phyloP scores from a whole-genome alignment of 37 sponge, comb jelly and placozoan species.

The Haliclona indistincta region DNA sequence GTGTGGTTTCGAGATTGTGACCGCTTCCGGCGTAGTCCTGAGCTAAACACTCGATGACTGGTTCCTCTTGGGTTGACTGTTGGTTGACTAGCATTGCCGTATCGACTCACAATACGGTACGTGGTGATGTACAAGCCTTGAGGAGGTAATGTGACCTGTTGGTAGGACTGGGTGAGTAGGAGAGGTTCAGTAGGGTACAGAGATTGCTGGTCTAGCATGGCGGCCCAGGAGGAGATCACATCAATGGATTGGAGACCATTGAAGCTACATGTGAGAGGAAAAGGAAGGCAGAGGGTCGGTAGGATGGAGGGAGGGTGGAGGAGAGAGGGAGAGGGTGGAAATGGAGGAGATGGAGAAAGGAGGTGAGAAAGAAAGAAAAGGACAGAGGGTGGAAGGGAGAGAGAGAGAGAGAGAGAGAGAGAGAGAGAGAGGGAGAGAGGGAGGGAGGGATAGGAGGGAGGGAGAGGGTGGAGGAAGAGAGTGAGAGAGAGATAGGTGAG shows the following conservation, averaged over 20 bases:
- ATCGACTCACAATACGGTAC: too few species aligned
- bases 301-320: neutral
- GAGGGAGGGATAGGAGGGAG: neutral
- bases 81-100: too few species aligned
- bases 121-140: too few species aligned
- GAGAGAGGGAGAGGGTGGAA: neutral
- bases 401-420: too few species aligned
- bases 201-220: conserved; percentile 19
- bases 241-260: neutral
- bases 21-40: too few species aligned
- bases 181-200: too few species aligned
- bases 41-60: too few species aligned
- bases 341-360: neutral
- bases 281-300: neutral
- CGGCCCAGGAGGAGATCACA: conserved; percentile 19
- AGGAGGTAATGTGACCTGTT: too few species aligned
- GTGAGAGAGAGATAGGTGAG: too few species aligned
- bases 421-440: neutral
- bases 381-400: neutral
- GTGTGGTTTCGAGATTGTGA: too few species aligned
- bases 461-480: neutral
- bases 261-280: neutral
- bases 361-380: neutral
- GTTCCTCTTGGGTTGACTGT: too few species aligned
- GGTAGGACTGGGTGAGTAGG: too few species aligned